Evolutionary conservation across 2,888 invertebrate species (phyloP).

Genomic region (Lithodes maja): DNA sequence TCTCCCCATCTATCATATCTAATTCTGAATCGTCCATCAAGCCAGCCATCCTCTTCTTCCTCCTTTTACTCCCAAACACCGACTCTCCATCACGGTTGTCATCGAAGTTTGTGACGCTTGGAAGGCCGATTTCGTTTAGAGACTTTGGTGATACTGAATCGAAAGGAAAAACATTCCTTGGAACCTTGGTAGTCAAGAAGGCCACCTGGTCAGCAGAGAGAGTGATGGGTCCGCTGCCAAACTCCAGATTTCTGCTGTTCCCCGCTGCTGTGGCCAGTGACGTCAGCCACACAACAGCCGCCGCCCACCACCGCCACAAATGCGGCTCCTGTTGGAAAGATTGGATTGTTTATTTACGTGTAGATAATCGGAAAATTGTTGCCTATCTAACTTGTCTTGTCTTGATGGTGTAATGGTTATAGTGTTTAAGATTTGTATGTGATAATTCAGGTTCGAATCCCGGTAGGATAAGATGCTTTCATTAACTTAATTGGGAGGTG

Average conservation of each 20-base stretch:
- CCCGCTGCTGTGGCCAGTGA: neutral
- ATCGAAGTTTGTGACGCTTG: conserved; percentile 16
- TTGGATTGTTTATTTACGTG: no score
- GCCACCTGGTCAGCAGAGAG: neutral
- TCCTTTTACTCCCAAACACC: neutral
- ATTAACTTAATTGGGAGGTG: no score
- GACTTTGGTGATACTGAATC: neutral
- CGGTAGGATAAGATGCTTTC: no score
- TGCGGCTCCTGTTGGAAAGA: neutral
- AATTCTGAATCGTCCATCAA: neutral
- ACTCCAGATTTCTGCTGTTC: conserved; percentile 4
- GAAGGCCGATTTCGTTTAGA: conserved; percentile 1
- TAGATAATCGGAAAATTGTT: no score
- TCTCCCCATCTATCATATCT: neutral
- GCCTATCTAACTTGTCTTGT: no score
- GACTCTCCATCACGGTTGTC: neutral
- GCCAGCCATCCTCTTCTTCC: neutral
- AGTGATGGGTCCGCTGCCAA: neutral
- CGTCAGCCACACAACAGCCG: conserved; percentile 1
- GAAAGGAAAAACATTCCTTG: neutral
- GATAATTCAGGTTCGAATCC: no score
- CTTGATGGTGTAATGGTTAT: no score
- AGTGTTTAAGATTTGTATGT: no score
- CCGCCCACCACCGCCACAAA: conserved; percentile 38
- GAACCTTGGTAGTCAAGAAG: neutral